A percentile compares a stretch with the other conserved stretches of the same genome.
Conservation (phyloP, 2,888 invertebrate genomes). For the Agrenia bidenticulata region DNA sequence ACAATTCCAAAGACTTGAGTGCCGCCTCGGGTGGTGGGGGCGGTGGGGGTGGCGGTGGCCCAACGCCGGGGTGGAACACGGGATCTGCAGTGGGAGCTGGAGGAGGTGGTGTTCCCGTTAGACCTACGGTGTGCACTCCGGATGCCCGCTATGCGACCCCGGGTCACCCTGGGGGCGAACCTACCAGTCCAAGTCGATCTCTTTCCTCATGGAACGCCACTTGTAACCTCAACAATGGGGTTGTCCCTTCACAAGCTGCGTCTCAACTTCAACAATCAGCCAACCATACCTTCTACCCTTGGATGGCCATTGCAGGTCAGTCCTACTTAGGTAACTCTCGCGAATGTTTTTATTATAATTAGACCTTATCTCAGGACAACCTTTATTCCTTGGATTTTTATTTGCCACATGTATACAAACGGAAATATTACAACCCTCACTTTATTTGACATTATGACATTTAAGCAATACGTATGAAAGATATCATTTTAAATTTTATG, state of each 20-base stretch:
- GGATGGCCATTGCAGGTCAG: conserved; percentile 99
- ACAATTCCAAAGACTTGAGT: conserved; percentile 64
- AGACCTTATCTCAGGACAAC: too few species aligned
- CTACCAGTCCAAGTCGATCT: conserved; percentile 58
- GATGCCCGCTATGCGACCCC: conserved; percentile 56
- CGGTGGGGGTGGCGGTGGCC: conserved; percentile 55
- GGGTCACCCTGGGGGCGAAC: conserved; percentile 48
- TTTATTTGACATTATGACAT: too few species aligned
- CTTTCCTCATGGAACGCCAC: conserved; percentile 76
- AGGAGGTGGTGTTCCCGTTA: conserved; percentile 64
- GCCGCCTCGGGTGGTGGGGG: conserved; percentile 54
- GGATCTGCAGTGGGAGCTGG: conserved; percentile 63
- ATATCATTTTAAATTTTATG: too few species aligned
- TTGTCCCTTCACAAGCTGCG: conserved; percentile 72
- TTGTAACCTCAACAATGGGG: conserved; percentile 73
- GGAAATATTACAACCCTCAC: too few species aligned
- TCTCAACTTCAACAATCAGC: conserved; percentile 86
- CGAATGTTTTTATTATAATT: too few species aligned
- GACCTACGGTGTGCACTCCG: conserved; percentile 86
- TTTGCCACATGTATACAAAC: too few species aligned
- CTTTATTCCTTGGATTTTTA: too few species aligned
- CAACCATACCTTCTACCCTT: conserved; percentile 93
- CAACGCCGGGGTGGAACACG: conserved; percentile 52
- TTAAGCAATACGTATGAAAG: too few species aligned
- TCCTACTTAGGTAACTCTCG: conserved; percentile 53